A percentile compares a stretch with the other conserved stretches of the same genome.
phyloP scores from a whole-genome alignment of 2,113 vertebrate species.

The Steatornis caripensis region DNA sequence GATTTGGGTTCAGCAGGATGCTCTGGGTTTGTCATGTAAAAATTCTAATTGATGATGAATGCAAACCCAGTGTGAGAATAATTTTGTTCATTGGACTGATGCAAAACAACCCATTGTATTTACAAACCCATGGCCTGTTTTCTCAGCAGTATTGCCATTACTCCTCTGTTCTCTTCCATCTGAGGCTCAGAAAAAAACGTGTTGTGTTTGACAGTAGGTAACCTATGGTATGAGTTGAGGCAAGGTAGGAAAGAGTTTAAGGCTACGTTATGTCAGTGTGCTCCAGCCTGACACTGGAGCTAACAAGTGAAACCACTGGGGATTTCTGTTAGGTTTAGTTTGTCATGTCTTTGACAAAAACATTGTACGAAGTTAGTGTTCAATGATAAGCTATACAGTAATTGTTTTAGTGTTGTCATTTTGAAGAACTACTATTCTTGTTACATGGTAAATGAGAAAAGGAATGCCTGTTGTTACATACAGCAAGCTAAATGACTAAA shows the following conservation, averaged over 20 bases:
- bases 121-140: conserved; percentile 21
- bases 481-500: background rate
- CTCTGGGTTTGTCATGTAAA: conserved; percentile 41
- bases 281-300: background rate
- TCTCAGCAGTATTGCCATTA: background rate
- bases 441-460: background rate
- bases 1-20: conserved; percentile 3
- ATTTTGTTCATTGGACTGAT: conserved; percentile 39
- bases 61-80: conserved; percentile 8
- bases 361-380: background rate
- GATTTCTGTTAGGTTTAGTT: background rate
- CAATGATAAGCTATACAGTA: background rate
- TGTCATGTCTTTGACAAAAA: background rate
- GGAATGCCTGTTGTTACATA: background rate
- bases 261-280: background rate
- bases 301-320: background rate
- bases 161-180: background rate
- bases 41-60: conserved; percentile 58
- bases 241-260: conserved; percentile 3
- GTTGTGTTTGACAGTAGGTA: background rate
- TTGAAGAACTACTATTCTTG: background rate
- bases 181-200: background rate
- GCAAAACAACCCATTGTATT: conserved; percentile 23
- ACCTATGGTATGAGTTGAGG: background rate
- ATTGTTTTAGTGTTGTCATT: background rate